Conservation (phyloP, 2,888 invertebrate species). For the Serrognathus titanus region DNA sequence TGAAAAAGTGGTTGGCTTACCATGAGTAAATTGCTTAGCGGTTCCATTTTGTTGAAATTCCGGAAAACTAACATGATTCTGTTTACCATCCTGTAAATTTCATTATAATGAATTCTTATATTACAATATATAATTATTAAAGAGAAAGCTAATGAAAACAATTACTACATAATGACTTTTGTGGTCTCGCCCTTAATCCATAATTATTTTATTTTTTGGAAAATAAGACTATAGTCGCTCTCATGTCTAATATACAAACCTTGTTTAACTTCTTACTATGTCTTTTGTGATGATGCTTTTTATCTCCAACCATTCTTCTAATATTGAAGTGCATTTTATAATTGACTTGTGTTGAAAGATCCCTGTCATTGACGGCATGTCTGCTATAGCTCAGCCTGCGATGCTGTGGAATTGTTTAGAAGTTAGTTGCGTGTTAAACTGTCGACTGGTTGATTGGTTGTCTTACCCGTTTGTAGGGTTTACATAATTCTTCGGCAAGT, state of each 20-base stretch:
- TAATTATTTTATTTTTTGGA: too few relatives aligned
- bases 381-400: constrained; percentile 87
- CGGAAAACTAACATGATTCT: constrained; percentile 84
- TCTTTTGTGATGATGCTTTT: constrained; percentile 69
- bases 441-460: not conserved
- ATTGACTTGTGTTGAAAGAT: constrained; percentile 80
- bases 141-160: too few relatives aligned
- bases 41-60: constrained; percentile 88
- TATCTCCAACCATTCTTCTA: constrained; percentile 80
- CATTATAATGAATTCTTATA: not conserved
- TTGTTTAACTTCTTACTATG: constrained; percentile 82
- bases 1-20: constrained; percentile 50
- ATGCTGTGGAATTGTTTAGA: constrained; percentile 59
- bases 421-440: not conserved
- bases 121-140: too few relatives aligned
- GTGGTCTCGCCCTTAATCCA: too few relatives aligned
- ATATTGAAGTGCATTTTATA: constrained; percentile 89
- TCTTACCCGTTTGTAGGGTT: constrained; percentile 81
- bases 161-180: too few relatives aligned
- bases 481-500: constrained; percentile 82
- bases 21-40: constrained; percentile 83
- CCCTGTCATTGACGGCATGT: constrained; percentile 85
- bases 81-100: constrained; percentile 70
- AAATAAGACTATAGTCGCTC: too few relatives aligned
- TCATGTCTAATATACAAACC: constrained; percentile 49